Evolutionary conservation across 1,140 invertebrate genomes (phyloP).

Genomic region (Caenorhabditis elegans): DNA sequence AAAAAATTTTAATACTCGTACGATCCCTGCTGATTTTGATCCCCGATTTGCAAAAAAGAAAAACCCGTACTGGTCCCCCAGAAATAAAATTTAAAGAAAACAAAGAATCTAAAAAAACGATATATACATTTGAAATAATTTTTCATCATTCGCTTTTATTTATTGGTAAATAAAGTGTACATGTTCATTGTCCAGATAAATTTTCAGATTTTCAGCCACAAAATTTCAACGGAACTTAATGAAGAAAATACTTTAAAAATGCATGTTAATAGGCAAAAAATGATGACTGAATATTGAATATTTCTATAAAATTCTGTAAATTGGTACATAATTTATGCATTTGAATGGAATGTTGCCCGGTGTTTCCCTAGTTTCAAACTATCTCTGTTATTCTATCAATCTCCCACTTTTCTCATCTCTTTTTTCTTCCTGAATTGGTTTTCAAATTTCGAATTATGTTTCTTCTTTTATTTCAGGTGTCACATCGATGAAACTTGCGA

Average conservation of each 20-base stretch:
- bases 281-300: too few species aligned
- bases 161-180: neutral
- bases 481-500: slow-evolving; percentile 19
- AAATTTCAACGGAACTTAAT: neutral
- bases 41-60: slow-evolving; percentile 8
- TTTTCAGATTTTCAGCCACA: neutral
- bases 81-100: neutral
- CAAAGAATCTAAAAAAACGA: neutral
- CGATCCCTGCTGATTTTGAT: neutral
- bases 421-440: neutral
- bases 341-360: slow-evolving; percentile 32
- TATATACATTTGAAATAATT: neutral
- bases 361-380: slow-evolving; percentile 4
- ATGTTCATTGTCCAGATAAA: neutral
- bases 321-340: too few species aligned
- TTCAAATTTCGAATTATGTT: neutral
- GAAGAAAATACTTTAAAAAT: neutral
- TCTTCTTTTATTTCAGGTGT: neutral
- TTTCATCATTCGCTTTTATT: neutral
- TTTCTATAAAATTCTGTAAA: too few species aligned
- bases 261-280: too few species aligned
- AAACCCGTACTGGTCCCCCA: neutral
- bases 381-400: neutral
- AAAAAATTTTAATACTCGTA: neutral
- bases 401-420: neutral